Conservation (phyloP, 2,113 vertebrate species). For the Macrotis lagotis region DNA sequence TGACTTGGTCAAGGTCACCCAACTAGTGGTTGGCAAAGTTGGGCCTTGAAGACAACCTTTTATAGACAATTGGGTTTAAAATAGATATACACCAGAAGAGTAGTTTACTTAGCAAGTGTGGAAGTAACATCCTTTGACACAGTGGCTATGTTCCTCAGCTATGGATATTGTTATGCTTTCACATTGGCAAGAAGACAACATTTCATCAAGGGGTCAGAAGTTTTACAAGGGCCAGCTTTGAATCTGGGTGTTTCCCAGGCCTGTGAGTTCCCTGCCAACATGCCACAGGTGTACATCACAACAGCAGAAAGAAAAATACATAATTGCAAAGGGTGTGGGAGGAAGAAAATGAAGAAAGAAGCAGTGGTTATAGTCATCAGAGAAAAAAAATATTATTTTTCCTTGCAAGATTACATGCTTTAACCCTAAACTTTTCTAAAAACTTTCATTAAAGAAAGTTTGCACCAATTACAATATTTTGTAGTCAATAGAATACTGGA, state of each 20-base stretch:
- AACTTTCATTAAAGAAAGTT: not conserved
- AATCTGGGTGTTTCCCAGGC: constrained; percentile 40
- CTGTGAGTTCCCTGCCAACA: not conserved
- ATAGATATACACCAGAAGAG: not conserved
- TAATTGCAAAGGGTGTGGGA: constrained; percentile 7
- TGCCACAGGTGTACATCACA: constrained; percentile 27
- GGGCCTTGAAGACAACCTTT: not conserved
- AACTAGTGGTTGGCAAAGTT: not conserved
- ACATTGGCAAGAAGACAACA: constrained; percentile 22
- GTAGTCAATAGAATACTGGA: not conserved
- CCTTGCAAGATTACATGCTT: constrained; percentile 48
- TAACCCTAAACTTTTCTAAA: constrained; percentile 31
- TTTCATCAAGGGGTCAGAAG: constrained; percentile 50
- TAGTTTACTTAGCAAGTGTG: not conserved
- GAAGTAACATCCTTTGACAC: not conserved
- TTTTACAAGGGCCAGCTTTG: constrained; percentile 32
- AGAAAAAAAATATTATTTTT: not conserved
- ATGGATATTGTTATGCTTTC: constrained; percentile 3
- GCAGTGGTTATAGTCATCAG: not conserved
- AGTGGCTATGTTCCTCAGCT: not conserved
- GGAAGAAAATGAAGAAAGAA: constrained; percentile 21
- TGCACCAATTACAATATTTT: not conserved
- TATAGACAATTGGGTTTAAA: not conserved
- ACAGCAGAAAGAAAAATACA: constrained; percentile 11
- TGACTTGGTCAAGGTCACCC: not conserved